Percentiles rank a stretch among this genome's conserved stretches.
Conservation (phyloP, 64 coral and sea anemone species). For the Trachythela sp. region DNA sequence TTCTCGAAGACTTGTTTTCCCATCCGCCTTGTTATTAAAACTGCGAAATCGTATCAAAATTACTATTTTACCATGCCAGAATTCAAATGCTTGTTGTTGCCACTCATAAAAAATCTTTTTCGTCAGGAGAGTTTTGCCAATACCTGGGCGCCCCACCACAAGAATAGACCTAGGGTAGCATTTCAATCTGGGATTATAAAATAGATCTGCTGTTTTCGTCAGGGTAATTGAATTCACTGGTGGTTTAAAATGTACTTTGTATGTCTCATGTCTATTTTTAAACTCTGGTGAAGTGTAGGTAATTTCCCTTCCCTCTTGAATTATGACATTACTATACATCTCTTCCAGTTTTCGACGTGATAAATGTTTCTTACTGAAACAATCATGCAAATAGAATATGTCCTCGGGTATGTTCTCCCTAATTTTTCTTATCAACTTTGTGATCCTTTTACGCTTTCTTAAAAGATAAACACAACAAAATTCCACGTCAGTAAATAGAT, state of each 20-base stretch:
- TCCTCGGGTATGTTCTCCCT: not conserved
- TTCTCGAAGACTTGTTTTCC: not conserved
- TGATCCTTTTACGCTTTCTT: not conserved
- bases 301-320: not conserved
- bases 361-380: not conserved
- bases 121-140: not conserved
- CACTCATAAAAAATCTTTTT: not conserved
- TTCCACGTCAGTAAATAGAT: not conserved
- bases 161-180: not conserved
- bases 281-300: not conserved
- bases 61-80: not conserved
- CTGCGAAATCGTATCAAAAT: not conserved
- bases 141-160: not conserved
- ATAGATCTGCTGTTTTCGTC: not conserved
- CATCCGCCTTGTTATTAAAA: not conserved
- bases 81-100: not conserved
- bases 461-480: not conserved
- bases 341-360: not conserved
- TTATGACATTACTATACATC: not conserved
- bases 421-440: not conserved
- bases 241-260: not conserved
- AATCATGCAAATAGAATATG: not conserved
- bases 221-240: not conserved
- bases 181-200: not conserved
- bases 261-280: not conserved